Evolutionary conservation across 2,888 invertebrate species (phyloP).

Genomic region (Pseudococcus jackbeardsleyi): DNA sequence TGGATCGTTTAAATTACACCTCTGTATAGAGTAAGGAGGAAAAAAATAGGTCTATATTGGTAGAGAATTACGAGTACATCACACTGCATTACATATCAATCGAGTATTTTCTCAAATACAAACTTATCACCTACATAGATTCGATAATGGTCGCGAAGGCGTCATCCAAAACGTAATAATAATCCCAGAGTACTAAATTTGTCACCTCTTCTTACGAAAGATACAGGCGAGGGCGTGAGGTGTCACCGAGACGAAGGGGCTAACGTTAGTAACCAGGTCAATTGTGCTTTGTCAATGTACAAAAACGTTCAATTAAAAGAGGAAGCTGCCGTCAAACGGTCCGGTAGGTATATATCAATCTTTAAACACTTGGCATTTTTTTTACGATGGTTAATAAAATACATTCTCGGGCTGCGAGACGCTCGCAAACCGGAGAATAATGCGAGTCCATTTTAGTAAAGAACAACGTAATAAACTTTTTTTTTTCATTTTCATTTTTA

Average conservation of each 20-base stretch:
- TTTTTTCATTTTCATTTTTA: not conserved
- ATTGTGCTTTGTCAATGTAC: conserved; percentile 46
- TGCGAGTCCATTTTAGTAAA: not conserved
- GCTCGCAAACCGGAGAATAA: not conserved
- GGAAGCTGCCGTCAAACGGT: conserved; percentile 54
- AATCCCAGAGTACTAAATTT: not conserved
- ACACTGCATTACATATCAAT: not conserved
- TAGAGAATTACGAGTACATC: not conserved
- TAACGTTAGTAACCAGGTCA: not conserved
- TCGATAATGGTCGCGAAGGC: not conserved
- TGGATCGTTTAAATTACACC: conserved; percentile 1
- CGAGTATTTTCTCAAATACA: not conserved
- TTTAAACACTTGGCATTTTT: conserved; percentile 33
- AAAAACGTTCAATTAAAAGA: conserved; percentile 56
- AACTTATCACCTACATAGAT: conserved; percentile 29
- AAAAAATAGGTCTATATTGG: conserved; percentile 9
- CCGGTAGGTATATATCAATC: conserved; percentile 51
- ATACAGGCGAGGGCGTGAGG: too few relatives aligned
- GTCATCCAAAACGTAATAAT: not conserved
- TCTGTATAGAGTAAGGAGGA: not conserved
- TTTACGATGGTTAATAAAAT: conserved; percentile 46
- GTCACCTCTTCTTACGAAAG: not conserved
- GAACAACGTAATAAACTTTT: conserved; percentile 27
- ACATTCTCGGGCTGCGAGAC: not conserved
- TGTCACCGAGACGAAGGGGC: not conserved